Base-by-base conservation (phyloP, 2,113 vertebrate genomes). In the Syngnathus floridae region DNA sequence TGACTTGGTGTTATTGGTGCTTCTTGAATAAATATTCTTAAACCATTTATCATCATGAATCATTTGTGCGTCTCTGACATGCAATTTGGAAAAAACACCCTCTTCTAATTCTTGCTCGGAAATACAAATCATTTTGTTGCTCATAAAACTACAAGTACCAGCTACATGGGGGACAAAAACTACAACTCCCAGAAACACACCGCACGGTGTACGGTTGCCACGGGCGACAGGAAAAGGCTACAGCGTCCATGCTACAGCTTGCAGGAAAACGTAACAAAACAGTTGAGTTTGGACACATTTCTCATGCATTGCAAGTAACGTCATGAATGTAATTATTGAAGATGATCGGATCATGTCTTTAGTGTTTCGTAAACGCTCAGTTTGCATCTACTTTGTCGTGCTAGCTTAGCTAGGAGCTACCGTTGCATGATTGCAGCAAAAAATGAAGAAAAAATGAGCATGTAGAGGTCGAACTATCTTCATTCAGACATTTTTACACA, bases 191-290 rank as follows among this genome's bases (percentile, higher is more conserved):
- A 80, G 13, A 35, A 41, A 19, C 10, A 19, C 0, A 46, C 35
- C 14, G 0, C 19, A 17, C 0, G 35, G 86, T 81, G 66, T 75
- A 65, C 67, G 73, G 91, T 92, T 91, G 88, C 90, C 76, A 89
- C n/a, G 84, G 91, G 78, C 82, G 83, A 91, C 89, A 51, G 21
- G 73, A 55, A 68, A 72, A 86, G 80, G 82, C 71, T 65, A 16
- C 62, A 65, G 8, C 8, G 9, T 57, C 17, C 8, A 31, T 2
- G 0, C 2, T 14, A 10, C 0, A 67, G 36, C 58, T 37, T 16
- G n/a, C 3, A 22, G 26, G 49, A 12, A 19, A 13, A 65, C 57
- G 40, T 22, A 6, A 21, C 1, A 11, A 66, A 55, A 55, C 66
- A 56, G 45, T 13, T 14, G 8, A 17, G 16, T 61, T 58, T 46